phyloP scores from a whole-genome alignment of 2,113 vertebrate genomes.

The Catagonus wagneri region DNA sequence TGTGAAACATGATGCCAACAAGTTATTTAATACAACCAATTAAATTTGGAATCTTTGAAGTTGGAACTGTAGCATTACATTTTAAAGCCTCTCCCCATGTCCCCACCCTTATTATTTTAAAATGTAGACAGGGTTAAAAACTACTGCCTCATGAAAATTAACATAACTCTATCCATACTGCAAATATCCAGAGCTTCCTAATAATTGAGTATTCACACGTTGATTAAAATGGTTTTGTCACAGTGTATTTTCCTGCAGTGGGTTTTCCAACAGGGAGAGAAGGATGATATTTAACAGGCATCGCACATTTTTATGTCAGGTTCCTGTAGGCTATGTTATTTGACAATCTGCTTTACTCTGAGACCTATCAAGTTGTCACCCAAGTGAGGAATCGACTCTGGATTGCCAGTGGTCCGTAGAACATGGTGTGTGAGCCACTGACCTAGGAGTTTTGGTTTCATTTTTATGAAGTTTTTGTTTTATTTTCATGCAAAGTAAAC shows the following conservation, averaged over 20 bases:
- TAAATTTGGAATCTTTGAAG: neutral
- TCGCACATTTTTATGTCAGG: neutral
- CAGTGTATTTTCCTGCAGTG: neutral
- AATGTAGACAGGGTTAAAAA: neutral
- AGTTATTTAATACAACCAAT: neutral
- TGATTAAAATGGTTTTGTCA: neutral
- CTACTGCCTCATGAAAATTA: neutral
- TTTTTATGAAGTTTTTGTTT: neutral
- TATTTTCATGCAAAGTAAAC: neutral
- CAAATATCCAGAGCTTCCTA: neutral
- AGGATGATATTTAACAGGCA: neutral
- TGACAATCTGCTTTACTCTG: neutral
- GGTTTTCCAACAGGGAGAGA: neutral
- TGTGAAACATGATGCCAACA: neutral
- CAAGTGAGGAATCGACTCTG: neutral
- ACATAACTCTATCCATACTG: neutral
- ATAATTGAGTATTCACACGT: neutral
- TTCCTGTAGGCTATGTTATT: neutral
- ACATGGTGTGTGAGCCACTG: neutral
- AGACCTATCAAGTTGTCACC: neutral
- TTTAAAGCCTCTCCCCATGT: neutral
- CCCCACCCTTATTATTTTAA: neutral
- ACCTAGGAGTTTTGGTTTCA: neutral
- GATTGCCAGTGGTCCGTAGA: neutral
- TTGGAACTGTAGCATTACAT: neutral